These are phyloP conservation scores for Platalea minor DNA, from an alignment of 2,797 vertebrate genomes.

Conservation along the genomic window DNA sequence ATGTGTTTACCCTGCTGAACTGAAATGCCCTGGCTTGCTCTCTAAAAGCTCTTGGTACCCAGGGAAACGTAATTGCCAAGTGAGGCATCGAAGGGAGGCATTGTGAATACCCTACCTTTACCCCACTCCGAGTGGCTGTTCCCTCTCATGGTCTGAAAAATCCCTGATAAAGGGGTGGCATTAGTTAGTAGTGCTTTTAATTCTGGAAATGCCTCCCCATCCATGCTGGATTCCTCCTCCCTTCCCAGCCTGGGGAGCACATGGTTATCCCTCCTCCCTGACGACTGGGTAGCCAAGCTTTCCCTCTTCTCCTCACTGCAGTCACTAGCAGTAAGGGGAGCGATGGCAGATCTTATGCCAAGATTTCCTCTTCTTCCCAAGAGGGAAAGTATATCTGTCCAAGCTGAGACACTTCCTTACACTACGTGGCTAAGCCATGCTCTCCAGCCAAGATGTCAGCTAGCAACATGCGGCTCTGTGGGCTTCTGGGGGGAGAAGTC, in stretches of 20 bases:
- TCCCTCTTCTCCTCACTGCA: neutral
- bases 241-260: neutral
- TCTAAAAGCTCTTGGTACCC: neutral
- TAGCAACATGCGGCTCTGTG: neutral
- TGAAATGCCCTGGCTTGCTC: neutral
- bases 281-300: neutral
- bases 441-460: neutral
- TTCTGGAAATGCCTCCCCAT: neutral
- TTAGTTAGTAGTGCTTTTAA: neutral
- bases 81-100: neutral
- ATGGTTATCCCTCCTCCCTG: neutral
- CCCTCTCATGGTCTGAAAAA: neutral
- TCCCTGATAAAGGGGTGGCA: neutral
- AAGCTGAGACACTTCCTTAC: neutral
- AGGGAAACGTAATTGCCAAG: neutral
- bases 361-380: neutral
- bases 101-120: rapidly evolving
- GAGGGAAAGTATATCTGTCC: neutral
- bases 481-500: neutral
- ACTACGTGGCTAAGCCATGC: neutral
- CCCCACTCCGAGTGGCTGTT: neutral
- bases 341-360: neutral
- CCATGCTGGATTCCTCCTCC: neutral
- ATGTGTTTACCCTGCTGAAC: neutral
- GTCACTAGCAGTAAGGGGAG: neutral